Evolutionary conservation across 2,113 vertebrate species (phyloP).

Genomic region (Prinia subflava): DNA sequence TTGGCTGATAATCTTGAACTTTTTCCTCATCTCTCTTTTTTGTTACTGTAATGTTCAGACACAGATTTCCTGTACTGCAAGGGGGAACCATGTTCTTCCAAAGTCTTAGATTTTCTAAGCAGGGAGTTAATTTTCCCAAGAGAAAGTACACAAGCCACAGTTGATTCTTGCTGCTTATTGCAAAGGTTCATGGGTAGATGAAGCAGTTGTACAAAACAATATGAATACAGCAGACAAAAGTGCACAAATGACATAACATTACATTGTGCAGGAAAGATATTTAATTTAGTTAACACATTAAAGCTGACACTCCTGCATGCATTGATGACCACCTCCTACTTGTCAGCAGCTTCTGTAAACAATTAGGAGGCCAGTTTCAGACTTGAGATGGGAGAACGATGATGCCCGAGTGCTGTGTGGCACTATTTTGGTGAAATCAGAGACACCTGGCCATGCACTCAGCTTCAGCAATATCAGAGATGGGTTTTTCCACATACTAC

Average conservation of each 20-base stretch:
- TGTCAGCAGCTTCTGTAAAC: not conserved
- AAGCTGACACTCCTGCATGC: not conserved
- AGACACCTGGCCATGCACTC: fast-evolving
- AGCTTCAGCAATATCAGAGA: not conserved
- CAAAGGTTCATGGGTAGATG: not conserved
- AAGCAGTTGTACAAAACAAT: not conserved
- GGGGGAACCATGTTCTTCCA: not conserved
- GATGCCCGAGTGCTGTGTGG: not conserved
- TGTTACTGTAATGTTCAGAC: not conserved
- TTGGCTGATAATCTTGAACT: not conserved
- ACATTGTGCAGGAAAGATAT: not conserved
- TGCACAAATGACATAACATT: not conserved
- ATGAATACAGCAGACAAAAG: not conserved
- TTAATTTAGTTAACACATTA: not conserved
- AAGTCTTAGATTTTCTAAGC: not conserved
- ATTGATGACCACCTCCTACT: not conserved
- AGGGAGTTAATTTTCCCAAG: not conserved
- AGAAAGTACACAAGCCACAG: not conserved
- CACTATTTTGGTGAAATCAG: not conserved
- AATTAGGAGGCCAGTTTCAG: not conserved
- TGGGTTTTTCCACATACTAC: not conserved
- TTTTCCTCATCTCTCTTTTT: not conserved
- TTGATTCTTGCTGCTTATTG: not conserved
- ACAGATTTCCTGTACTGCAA: not conserved
- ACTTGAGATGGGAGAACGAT: not conserved